Evolutionary conservation across 2,888 invertebrate genomes (phyloP), one percentile per base, ranked within the genome.

Genomic region (Apodemia zela): DNA sequence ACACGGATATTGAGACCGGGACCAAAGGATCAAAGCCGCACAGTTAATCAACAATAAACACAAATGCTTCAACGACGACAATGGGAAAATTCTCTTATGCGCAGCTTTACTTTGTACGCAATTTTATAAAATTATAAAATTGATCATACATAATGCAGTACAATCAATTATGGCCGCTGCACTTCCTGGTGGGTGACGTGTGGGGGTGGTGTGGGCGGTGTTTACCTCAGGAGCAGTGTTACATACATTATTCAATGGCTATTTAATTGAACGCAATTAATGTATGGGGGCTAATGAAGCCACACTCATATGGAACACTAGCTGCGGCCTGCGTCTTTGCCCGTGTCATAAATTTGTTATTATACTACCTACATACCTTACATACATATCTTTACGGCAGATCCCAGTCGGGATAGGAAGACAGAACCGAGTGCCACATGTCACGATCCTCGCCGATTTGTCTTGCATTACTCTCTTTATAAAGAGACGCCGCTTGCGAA

Each of bases 201-300:
- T 67, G 71, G 62, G 69, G 70, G 66, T 61, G 68, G 71, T 64
- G 74, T 72, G 68, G 75, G 75, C 66, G 54, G 25, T 69, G 69
- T 72, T 75, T 73, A 73, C 72, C 68, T 68, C 64, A 69, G 61
- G 45, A 61, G 65, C 33, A 68, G 65, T 60, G 64, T 62, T 63
- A 59, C 54, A 54, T 54, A 54, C 54, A 54, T 54, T 54, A 54
- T 54, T 54, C 54, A 54, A 25, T 54, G 54, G 54, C 1, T 13
- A 54, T 54, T 54, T 54, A 54, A 54, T 54, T 21, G 15, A 54
- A 54, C 54, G 54, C 54, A 54, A 54, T 54, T 54, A 54, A 54
- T 54, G 18, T 10, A 51, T 21, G 18, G 21, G 5, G 18, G 13
- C 21, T 13, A 51, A 13, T 42, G 42, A 42, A 42, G 42, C 42